Percentiles rank a stretch among this genome's conserved stretches.
These are phyloP conservation scores for Enteromius treurensis DNA, from an alignment of 2,797 vertebrate genomes.

Conservation along the genomic window DNA sequence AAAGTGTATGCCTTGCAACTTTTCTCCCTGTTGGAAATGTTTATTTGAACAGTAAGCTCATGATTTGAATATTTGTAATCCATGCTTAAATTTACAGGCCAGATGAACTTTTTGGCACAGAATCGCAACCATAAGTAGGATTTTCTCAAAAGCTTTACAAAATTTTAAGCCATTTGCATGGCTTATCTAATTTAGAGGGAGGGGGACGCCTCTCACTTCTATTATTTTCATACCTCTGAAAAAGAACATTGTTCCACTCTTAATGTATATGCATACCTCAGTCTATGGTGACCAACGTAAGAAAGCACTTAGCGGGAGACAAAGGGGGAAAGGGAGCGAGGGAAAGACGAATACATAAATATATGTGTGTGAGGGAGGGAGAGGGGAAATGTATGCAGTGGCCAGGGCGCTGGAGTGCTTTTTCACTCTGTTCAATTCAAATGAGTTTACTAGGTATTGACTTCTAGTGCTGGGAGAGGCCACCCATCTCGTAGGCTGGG, in stretches of 20 bases:
- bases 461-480: conserved; percentile 87
- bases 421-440: conserved; percentile 84
- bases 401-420: conserved; percentile 76
- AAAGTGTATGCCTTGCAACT: conserved; percentile 88
- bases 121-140: conserved; percentile 87
- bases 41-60: conserved; percentile 91
- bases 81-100: conserved; percentile 90
- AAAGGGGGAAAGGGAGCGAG: conserved; percentile 61
- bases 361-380: conserved; percentile 33
- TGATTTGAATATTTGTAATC: conserved; percentile 91
- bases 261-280: conserved; percentile 67
- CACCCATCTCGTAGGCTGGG: conserved; percentile 88
- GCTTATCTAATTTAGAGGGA: conserved; percentile 85
- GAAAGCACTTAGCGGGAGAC: conserved; percentile 49
- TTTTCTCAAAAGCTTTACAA: conserved; percentile 87
- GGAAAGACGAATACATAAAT: conserved; percentile 46
- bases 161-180: conserved; percentile 89
- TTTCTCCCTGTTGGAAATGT: conserved; percentile 84
- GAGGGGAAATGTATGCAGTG: conserved; percentile 60
- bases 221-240: conserved; percentile 75
- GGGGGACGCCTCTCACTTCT: conserved; percentile 72
- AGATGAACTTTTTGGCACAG: conserved; percentile 89
- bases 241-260: conserved; percentile 72
- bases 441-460: conserved; percentile 87
- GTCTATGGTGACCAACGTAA: conserved; percentile 47